Evolutionary conservation across 2,797 vertebrate genomes (phyloP).

Genomic region (Sebastolobus alascanus): DNA sequence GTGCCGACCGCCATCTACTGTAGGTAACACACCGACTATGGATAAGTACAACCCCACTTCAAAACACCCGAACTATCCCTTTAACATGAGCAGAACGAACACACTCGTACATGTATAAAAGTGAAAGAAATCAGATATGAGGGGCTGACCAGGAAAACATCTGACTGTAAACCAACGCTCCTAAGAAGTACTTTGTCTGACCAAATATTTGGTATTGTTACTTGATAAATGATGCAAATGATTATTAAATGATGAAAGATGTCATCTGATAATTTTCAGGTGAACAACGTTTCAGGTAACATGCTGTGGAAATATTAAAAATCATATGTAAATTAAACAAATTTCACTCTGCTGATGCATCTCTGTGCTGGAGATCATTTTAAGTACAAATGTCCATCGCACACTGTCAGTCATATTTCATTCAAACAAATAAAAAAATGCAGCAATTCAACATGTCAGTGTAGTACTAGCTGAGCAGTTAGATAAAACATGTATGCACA

Average conservation of each 20-base stretch:
- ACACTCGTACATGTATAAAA: not conserved
- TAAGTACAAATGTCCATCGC: not conserved
- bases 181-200: not conserved
- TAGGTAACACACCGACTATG: accelerated
- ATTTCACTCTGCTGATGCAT: not conserved
- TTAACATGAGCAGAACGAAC: not conserved
- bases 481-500: constrained; percentile 29
- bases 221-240: not conserved
- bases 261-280: not conserved
- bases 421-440: constrained; percentile 4
- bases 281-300: not conserved
- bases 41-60: too few relatives aligned
- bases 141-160: not conserved
- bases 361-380: constrained; percentile 10
- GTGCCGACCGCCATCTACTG: too few relatives aligned
- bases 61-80: too few relatives aligned
- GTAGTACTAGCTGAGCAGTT: constrained; percentile 34
- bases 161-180: not conserved
- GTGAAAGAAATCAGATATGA: not conserved
- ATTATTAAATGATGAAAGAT: constrained; percentile 8
- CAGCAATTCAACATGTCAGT: constrained; percentile 49
- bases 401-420: constrained; percentile 24
- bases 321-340: not conserved
- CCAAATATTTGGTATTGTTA: not conserved
- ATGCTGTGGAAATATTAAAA: not conserved